Evolutionary conservation across 2,888 invertebrate species (phyloP), one percentile per base, ranked within the genome.

Genomic region (Congeria kusceri): DNA sequence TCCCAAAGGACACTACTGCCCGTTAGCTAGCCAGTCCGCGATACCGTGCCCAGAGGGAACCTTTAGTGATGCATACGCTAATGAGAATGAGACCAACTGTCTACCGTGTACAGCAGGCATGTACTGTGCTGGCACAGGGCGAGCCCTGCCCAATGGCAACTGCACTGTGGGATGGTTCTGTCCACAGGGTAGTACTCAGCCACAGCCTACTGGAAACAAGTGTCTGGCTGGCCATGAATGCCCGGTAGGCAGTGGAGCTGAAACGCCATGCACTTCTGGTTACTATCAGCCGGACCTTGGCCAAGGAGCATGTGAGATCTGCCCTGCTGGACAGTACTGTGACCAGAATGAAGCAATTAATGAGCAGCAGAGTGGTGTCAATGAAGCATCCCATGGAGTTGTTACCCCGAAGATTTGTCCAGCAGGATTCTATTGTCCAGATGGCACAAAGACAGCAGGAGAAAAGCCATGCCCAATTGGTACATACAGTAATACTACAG

Each of bases 1-100:
- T 80, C 92, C 92, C 0, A 88, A 90, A 70, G 93, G 93, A 23
- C 89, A 91, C 72, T 93, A 91, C 77, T 93, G 93, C 77, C 91
- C 91, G 15, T 62, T 72, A 18, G 91, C 86, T 4, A 92, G 91
- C 61, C 68, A 87, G 5, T 78, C 84, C 23, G 86, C 92, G 4
- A 83, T 82, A 29, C 76, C 91, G n/a, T 93, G 93, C 62, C 80
- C 83, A 28, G 90, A 89, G 29, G 92, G 93, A 27, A 86, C 86
- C 7, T 93, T 81, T 76, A 90, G 83, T 61, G 85, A 91, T 77
- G 66, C 69, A 18, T 91, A 87, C 70, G 89, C 86, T 7, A 90
- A 90, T 76, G 88, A 91, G 58, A 91, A 92, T 59, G 80, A 83
- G 20, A 85, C 88, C 39, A 88, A 90, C 70, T 92, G 92, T 85